Evolutionary conservation across 2,113 vertebrate genomes (phyloP).

Genomic region (Condylura cristata): DNA sequence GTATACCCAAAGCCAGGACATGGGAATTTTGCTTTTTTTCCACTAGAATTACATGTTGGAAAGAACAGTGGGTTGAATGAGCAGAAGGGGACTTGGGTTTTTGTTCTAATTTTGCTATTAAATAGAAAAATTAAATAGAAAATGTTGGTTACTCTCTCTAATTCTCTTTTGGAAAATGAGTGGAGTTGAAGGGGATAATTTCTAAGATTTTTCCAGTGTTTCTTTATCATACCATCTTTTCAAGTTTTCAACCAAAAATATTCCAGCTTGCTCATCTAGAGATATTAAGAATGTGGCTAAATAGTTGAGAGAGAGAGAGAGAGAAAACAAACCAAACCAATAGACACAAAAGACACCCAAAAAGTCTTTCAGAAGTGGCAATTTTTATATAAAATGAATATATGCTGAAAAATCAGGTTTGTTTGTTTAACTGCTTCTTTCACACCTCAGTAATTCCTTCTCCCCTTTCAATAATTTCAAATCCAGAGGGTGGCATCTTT

Average conservation of each 20-base stretch:
- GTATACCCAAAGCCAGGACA: not conserved
- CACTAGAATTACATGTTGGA: not conserved
- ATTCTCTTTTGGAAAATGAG: not conserved
- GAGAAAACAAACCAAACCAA: not conserved
- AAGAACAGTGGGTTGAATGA: not conserved
- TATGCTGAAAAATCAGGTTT: not conserved
- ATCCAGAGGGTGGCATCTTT: not conserved
- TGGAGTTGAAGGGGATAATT: not conserved
- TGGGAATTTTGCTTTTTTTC: not conserved
- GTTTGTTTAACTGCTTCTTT: not conserved
- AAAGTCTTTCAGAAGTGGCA: not conserved
- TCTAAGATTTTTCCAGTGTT: not conserved
- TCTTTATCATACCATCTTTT: not conserved
- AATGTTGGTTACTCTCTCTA: not conserved
- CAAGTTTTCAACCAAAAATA: not conserved
- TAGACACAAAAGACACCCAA: not conserved
- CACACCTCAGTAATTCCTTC: not conserved
- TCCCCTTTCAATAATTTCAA: not conserved
- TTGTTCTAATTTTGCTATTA: not conserved
- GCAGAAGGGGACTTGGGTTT: not conserved
- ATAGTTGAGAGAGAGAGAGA: not conserved
- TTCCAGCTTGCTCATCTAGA: not conserved
- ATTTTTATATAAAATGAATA: slow-evolving; percentile 19
- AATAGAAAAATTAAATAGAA: not conserved
- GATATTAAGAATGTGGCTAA: not conserved